Conservation (phyloP, 1,140 invertebrate genomes). For the Danaus melanippus region DNA sequence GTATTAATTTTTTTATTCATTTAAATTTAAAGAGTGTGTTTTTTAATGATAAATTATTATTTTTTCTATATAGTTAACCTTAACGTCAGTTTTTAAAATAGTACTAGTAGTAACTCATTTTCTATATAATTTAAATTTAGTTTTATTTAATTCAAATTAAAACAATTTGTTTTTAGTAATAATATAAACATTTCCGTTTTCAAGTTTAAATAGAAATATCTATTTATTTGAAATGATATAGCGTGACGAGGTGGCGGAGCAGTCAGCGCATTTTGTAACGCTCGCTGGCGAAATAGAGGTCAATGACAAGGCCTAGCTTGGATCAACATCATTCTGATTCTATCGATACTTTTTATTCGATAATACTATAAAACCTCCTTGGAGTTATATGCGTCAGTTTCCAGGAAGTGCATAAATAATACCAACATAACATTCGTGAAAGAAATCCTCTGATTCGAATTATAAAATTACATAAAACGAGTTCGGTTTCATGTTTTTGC, state of each 20-base stretch:
- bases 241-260: slow-evolving; percentile 38
- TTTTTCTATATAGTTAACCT: no score
- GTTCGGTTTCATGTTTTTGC: slow-evolving; percentile 41
- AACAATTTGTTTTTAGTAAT: no score
- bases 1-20: no score
- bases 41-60: no score
- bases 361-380: slow-evolving; percentile 9
- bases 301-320: slow-evolving; percentile 60
- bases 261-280: slow-evolving; percentile 32
- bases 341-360: slow-evolving; percentile 20
- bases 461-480: slow-evolving; percentile 37
- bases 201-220: not conserved
- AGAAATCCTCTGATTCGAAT: slow-evolving; percentile 31
- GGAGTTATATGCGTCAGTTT: slow-evolving; percentile 10
- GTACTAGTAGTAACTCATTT: no score
- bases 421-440: slow-evolving; percentile 15
- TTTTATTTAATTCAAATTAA: no score
- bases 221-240: slow-evolving; percentile 20
- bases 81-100: no score
- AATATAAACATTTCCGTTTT: no score
- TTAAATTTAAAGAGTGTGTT: no score
- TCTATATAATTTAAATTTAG: no score
- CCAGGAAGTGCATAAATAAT: slow-evolving; percentile 24
- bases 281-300: slow-evolving; percentile 60
- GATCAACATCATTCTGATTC: slow-evolving; percentile 18